Percentiles rank a stretch among this genome's conserved stretches.
Evolutionary conservation across 2,113 vertebrate species (phyloP).

Genomic region (Ctenodactylus gundi): DNA sequence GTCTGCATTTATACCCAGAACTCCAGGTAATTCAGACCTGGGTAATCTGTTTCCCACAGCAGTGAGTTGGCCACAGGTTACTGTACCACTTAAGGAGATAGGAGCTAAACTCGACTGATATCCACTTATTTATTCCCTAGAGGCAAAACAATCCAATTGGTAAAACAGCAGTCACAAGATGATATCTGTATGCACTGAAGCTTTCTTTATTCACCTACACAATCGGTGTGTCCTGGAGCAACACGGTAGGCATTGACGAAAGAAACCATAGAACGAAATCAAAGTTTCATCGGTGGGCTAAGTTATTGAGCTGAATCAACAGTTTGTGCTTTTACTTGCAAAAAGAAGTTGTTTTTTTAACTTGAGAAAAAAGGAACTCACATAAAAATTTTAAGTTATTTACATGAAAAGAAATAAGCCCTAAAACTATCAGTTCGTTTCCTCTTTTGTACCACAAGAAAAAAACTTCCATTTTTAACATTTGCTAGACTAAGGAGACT

Average conservation of each 20-base stretch:
- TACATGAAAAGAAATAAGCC: neutral
- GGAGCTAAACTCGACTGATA: neutral
- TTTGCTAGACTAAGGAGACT: neutral
- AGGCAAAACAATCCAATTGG: neutral
- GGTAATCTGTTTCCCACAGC: neutral
- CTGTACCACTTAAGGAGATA: neutral
- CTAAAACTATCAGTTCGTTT: neutral
- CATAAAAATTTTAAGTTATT: neutral
- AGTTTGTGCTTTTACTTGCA: neutral
- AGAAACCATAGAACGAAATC: neutral
- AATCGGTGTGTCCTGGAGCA: neutral
- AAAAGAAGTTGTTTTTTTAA: too few relatives aligned
- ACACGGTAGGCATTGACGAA: neutral
- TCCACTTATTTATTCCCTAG: neutral
- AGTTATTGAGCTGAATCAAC: neutral
- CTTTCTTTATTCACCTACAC: neutral
- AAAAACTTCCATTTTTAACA: neutral
- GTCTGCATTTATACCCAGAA: neutral
- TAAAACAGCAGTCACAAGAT: neutral
- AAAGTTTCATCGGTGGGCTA: neutral
- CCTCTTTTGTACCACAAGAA: neutral
- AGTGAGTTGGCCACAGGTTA: neutral
- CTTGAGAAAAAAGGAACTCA: neutral
- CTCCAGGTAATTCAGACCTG: neutral
- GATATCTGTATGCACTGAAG: neutral